Conservation (phyloP, 2,888 invertebrate species). For the Archips xylosteana region DNA sequence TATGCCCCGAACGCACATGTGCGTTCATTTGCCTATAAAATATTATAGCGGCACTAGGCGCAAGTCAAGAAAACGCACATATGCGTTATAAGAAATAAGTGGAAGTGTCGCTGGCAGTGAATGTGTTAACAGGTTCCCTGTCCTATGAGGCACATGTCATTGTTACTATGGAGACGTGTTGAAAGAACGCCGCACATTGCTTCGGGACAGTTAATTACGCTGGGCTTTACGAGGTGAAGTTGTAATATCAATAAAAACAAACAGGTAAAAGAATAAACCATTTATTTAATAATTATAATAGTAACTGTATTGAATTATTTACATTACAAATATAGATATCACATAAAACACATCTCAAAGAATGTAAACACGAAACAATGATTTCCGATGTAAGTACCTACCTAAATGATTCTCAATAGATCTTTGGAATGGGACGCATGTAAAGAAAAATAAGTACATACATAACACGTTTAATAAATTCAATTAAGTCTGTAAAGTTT, state of each 20-base stretch:
- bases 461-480: constrained; percentile 41
- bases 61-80: no score
- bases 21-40: no score
- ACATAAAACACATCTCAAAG: constrained; percentile 81
- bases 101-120: no score
- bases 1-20: no score
- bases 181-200: no score
- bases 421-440: constrained; percentile 70
- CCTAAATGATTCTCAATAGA: constrained; percentile 55
- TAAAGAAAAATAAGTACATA: constrained; percentile 45
- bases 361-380: constrained; percentile 70
- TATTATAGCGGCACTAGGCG: no score
- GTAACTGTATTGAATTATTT: constrained; percentile 79
- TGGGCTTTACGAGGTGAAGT: background rate
- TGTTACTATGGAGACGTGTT: no score
- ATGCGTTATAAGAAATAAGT: no score
- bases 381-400: constrained; percentile 61
- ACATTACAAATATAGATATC: constrained; percentile 78
- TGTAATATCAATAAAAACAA: constrained; percentile 52
- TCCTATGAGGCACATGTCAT: no score
- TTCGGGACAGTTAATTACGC: no score
- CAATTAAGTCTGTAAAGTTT: constrained; percentile 22
- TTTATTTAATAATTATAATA: constrained; percentile 78
- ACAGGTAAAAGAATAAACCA: constrained; percentile 79
- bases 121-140: no score